Percentiles rank a stretch among this genome's conserved stretches.
These are phyloP conservation scores for Xylophagus ater DNA, from an alignment of 2,888 invertebrate genomes.

Conservation along the genomic window DNA sequence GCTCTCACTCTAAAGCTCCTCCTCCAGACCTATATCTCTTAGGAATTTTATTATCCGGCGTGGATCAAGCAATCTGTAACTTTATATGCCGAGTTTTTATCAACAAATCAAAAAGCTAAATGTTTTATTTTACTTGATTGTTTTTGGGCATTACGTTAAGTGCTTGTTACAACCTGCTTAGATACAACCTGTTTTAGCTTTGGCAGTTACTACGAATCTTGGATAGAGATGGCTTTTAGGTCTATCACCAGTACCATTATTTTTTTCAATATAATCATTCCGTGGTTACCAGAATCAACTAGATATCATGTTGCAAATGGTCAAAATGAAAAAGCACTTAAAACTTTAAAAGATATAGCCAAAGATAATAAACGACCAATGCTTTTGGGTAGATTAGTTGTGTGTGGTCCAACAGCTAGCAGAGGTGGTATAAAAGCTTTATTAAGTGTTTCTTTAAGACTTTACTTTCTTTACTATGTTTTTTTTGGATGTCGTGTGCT, in stretches of 20 bases:
- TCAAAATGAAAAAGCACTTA: slow-evolving; percentile 72
- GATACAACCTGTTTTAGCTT: slow-evolving; percentile 80
- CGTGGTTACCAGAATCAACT: slow-evolving; percentile 94
- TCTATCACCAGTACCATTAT: slow-evolving; percentile 80
- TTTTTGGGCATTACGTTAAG: slow-evolving; percentile 96
- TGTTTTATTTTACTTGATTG: slow-evolving; percentile 92
- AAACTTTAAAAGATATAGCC: slow-evolving; percentile 72
- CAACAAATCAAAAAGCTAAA: slow-evolving; percentile 85
- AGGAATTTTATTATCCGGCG: slow-evolving; percentile 33
- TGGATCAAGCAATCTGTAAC: no score
- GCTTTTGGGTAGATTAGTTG: slow-evolving; percentile 72
- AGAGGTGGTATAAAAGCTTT: slow-evolving; percentile 60
- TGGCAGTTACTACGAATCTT: slow-evolving; percentile 81
- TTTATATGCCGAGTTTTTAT: slow-evolving; percentile 90
- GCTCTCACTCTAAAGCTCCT: no score
- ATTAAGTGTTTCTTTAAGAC: slow-evolving; percentile 65
- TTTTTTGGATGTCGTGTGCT: slow-evolving; percentile 74
- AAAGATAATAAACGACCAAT: slow-evolving; percentile 81
- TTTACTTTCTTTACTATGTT: not conserved
- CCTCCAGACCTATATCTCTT: no score
- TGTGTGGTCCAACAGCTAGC: slow-evolving; percentile 52
- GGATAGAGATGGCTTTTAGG: slow-evolving; percentile 87
- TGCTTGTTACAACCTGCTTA: slow-evolving; percentile 85
- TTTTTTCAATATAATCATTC: no score
- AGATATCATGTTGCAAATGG: slow-evolving; percentile 80